These are phyloP conservation scores for Aphrophora alni DNA, from an alignment of 2,888 invertebrate genomes.

Conservation along the genomic window DNA sequence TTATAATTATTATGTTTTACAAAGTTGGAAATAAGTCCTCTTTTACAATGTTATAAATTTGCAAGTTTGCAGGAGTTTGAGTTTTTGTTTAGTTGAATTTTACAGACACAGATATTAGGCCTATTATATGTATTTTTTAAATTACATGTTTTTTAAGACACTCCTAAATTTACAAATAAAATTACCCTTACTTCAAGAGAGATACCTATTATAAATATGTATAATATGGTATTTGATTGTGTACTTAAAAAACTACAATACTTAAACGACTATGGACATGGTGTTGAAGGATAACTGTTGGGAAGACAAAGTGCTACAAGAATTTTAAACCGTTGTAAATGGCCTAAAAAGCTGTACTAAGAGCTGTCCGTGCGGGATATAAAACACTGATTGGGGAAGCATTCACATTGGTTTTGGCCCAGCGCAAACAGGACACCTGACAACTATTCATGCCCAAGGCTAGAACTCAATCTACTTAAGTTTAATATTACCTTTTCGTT, in stretches of 20 bases:
- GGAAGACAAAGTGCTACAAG: neutral
- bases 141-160: too few species aligned
- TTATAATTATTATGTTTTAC: too few species aligned
- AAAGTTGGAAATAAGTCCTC: too few species aligned
- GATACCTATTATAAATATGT: too few species aligned
- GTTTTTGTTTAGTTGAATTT: too few species aligned
- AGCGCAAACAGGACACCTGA: slow-evolving; percentile 30
- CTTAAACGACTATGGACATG: neutral
- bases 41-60: too few species aligned
- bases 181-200: too few species aligned
- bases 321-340: neutral
- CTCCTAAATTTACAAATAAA: too few species aligned
- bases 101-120: too few species aligned
- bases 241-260: neutral
- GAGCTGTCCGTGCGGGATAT: slow-evolving; percentile 24
- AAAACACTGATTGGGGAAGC: slow-evolving; percentile 13
- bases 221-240: neutral
- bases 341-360: slow-evolving; percentile 9
- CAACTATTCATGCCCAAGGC: slow-evolving; percentile 38
- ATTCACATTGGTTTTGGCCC: slow-evolving; percentile 18
- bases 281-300: neutral
- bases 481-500: slow-evolving; percentile 78
- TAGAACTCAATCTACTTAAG: neutral
- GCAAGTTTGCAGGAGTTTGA: too few species aligned
- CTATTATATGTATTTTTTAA: too few species aligned